Evolutionary conservation across 2,797 vertebrate species (phyloP).

Genomic region (Trematomus bernacchii): DNA sequence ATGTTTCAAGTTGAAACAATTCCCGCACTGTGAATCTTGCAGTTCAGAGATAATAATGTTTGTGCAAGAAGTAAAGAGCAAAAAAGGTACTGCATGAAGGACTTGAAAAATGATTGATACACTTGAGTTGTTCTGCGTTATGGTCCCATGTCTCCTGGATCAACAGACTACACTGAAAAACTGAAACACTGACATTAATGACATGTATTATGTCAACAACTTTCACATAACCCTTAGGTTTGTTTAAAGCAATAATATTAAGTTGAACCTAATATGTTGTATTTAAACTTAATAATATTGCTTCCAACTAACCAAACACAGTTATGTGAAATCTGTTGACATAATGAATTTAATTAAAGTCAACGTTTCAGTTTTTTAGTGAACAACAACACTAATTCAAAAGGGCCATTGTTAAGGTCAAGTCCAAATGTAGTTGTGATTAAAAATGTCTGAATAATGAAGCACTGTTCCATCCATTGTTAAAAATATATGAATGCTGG

Average conservation of each 20-base stretch:
- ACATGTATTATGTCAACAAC: too few relatives aligned
- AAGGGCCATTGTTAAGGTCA: neutral
- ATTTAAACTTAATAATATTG: too few relatives aligned
- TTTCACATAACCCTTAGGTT: too few relatives aligned
- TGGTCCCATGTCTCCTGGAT: constrained; percentile 22
- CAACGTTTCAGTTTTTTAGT: too few relatives aligned
- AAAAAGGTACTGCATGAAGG: constrained; percentile 7
- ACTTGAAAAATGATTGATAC: neutral
- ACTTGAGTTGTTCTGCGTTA: neutral
- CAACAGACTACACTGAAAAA: neutral
- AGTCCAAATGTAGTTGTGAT: constrained; percentile 7
- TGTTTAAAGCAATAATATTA: too few relatives aligned
- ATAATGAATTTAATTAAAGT: too few relatives aligned
- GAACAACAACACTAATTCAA: neutral
- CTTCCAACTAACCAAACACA: too few relatives aligned
- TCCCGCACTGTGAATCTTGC: constrained; percentile 7
- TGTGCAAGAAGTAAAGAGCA: neutral
- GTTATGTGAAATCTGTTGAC: too few relatives aligned
- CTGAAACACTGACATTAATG: too few relatives aligned
- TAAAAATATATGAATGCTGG: constrained; percentile 37
- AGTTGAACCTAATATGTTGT: too few relatives aligned
- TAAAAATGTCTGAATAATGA: constrained; percentile 9
- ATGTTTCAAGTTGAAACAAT: neutral
- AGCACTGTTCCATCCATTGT: constrained; percentile 7
- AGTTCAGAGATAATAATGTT: neutral